phyloP scores from a whole-genome alignment of 2,797 vertebrate genomes.

The Syndactyla subalaris region DNA sequence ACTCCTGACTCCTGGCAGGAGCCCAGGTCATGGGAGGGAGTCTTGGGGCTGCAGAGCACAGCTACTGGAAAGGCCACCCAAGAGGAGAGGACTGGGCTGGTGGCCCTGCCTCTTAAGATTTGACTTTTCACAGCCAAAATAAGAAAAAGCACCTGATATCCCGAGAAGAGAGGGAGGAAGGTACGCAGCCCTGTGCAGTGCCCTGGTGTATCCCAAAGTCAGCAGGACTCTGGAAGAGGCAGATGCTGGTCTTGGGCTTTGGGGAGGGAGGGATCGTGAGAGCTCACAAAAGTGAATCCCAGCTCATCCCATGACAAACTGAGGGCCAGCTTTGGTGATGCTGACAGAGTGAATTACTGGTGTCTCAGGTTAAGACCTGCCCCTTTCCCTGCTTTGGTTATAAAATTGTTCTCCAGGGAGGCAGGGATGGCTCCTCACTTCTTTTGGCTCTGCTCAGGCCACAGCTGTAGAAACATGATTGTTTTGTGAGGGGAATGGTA shows the following conservation, averaged over 20 bases:
- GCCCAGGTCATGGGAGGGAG: not conserved
- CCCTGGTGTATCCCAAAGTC: not conserved
- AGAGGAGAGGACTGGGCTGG: not conserved
- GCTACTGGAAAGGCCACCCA: not conserved
- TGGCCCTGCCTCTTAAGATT: not conserved
- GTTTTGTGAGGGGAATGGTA: not conserved
- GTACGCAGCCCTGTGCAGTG: rapidly evolving
- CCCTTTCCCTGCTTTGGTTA: not conserved
- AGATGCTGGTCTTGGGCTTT: rapidly evolving
- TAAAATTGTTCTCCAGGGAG: slow-evolving; percentile 3
- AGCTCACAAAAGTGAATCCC: not conserved
- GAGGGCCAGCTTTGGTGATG: rapidly evolving
- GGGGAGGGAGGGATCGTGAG: not conserved
- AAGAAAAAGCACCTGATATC: not conserved
- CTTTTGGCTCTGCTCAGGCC: slow-evolving; percentile 23
- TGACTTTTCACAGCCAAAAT: not conserved
- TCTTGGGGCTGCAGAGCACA: not conserved
- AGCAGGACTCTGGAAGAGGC: not conserved
- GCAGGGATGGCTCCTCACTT: not conserved
- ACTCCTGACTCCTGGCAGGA: not conserved
- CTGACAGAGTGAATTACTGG: not conserved
- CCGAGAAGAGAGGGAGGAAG: not conserved
- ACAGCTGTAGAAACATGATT: slow-evolving; percentile 54
- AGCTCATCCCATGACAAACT: not conserved
- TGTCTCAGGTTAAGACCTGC: not conserved